A percentile compares a stretch with the other conserved stretches of the same genome.
These are phyloP conservation scores for Spondyliosoma cantharus DNA, from an alignment of 2,797 vertebrate species.

Conservation along the genomic window DNA sequence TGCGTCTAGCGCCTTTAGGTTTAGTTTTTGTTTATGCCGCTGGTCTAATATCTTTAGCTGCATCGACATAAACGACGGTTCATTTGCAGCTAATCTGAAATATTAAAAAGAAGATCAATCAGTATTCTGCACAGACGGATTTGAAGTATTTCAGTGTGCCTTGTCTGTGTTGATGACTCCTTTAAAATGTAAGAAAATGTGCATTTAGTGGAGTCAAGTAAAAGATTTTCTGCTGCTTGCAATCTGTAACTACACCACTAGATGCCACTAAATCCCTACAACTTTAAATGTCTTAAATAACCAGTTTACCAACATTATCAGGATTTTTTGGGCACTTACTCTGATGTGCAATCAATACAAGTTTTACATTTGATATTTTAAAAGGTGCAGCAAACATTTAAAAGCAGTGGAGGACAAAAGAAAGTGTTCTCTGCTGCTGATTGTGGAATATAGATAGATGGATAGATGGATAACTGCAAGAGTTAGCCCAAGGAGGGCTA, in stretches of 20 bases:
- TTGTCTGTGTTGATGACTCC: background rate
- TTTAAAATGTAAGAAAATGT: background rate
- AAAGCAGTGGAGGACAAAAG: background rate
- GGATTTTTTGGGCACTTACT: no score
- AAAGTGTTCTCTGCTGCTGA: background rate
- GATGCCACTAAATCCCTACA: no score
- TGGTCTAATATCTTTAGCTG: constrained; percentile 96
- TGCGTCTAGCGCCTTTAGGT: constrained; percentile 96
- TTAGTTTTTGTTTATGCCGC: constrained; percentile 97
- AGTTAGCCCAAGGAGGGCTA: no score
- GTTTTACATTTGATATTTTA: background rate
- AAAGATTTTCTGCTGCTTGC: no score
- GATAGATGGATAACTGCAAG: background rate
- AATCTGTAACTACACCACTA: no score
- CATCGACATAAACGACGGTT: constrained; percentile 93
- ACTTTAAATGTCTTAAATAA: no score
- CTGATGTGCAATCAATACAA: no score
- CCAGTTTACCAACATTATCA: background rate
- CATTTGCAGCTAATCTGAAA: constrained; percentile 95
- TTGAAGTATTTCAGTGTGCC: background rate
- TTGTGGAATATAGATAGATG: background rate
- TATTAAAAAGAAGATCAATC: background rate
- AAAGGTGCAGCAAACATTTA: background rate
- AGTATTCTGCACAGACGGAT: background rate
- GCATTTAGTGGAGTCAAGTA: no score